Evolutionary conservation across 2,113 vertebrate species (phyloP).

Genomic region (Bubo bubo): DNA sequence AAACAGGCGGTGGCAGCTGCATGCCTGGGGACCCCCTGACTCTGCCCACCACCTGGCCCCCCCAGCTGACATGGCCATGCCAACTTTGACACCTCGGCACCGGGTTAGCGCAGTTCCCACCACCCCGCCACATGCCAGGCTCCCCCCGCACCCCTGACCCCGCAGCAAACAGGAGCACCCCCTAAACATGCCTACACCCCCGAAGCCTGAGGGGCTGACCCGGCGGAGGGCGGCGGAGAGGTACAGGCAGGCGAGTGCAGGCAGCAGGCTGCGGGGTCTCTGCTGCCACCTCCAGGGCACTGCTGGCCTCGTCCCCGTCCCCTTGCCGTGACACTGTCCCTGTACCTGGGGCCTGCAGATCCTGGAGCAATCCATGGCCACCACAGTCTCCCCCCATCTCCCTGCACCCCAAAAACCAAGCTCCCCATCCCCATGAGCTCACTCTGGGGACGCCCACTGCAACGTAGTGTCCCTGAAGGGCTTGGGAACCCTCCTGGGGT

Average conservation of each 20-base stretch:
- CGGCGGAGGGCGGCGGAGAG: too few relatives aligned
- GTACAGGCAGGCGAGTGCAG: neutral
- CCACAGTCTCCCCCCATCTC: neutral
- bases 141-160: too few relatives aligned
- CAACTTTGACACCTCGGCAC: neutral
- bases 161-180: neutral
- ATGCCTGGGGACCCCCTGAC: neutral
- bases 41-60: neutral
- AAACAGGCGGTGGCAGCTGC: neutral
- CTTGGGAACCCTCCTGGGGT: neutral
- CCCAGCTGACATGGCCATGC: neutral
- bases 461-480: fast-evolving
- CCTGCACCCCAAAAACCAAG: neutral
- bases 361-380: fast-evolving
- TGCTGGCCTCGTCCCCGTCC: neutral
- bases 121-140: neutral
- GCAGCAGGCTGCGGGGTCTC: neutral
- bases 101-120: neutral
- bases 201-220: neutral
- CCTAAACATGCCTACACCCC: neutral
- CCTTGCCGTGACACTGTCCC: neutral
- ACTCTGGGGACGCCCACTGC: too few relatives aligned
- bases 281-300: slow-evolving; percentile 57
- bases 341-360: neutral
- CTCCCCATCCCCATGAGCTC: fast-evolving